These are phyloP conservation scores for Cryptotermes secundus DNA, from an alignment of 1,140 invertebrate genomes.

Conservation along the genomic window DNA sequence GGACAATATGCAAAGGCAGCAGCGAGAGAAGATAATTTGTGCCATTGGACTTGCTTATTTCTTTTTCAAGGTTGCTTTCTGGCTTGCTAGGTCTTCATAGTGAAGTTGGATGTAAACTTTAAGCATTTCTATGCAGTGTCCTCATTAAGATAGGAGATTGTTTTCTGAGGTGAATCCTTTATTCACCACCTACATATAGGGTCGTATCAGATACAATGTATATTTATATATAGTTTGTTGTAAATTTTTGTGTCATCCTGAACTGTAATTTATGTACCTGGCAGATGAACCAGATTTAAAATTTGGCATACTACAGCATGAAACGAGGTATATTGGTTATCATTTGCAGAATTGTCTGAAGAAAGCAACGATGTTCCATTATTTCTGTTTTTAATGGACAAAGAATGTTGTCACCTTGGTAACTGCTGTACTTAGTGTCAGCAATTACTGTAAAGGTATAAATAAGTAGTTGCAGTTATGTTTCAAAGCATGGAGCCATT, in stretches of 20 bases:
- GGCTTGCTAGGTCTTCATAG: conserved; percentile 64
- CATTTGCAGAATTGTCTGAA: no score
- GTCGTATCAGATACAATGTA: neutral
- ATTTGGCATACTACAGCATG: no score
- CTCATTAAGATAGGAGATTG: neutral
- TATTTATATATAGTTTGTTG: neutral
- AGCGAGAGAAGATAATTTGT: conserved; percentile 80
- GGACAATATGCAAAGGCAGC: conserved; percentile 73
- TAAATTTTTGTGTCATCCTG: neutral
- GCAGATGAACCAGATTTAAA: no score
- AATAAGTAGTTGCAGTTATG: no score
- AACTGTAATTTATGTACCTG: no score
- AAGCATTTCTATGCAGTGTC: neutral
- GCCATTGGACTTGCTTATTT: conserved; percentile 79
- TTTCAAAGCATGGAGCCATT: neutral
- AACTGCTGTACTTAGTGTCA: no score
- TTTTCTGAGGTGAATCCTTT: neutral
- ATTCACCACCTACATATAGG: neutral
- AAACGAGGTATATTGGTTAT: no score
- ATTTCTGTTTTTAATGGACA: no score
- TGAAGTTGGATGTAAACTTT: neutral
- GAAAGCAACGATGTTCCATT: no score
- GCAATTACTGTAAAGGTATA: no score
- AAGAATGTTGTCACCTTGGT: no score
- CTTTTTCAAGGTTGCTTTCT: conserved; percentile 79